Evolutionary conservation across 2,797 vertebrate species (phyloP).

Genomic region (Emys orbicularis): DNA sequence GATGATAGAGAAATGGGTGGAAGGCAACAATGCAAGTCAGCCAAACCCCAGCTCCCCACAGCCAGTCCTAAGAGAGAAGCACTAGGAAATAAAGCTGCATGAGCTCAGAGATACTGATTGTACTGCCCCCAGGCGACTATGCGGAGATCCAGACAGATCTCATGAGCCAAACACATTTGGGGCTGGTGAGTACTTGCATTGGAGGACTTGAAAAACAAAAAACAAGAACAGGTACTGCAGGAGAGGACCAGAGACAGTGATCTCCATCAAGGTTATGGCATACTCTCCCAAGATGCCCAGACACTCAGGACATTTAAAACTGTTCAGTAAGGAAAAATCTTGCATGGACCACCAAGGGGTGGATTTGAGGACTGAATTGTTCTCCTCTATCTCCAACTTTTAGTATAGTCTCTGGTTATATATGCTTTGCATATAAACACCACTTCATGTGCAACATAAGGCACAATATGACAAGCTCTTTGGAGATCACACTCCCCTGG

Average conservation of each 20-base stretch:
- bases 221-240: background rate
- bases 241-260: background rate
- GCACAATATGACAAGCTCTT: conserved; percentile 10
- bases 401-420: background rate
- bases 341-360: background rate
- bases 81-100: background rate
- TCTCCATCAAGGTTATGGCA: background rate
- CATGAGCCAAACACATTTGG: background rate
- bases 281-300: background rate
- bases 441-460: background rate
- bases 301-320: background rate
- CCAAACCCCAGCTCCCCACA: accelerated
- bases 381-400: background rate
- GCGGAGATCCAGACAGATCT: background rate
- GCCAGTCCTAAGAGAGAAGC: background rate
- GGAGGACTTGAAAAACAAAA: background rate
- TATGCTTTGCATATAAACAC: background rate
- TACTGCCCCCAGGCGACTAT: background rate
- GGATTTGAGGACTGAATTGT: background rate
- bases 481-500: background rate
- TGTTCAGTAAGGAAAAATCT: background rate
- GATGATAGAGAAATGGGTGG: accelerated
- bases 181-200: background rate
- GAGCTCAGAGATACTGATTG: background rate
- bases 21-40: background rate